Evolutionary conservation across 2,888 invertebrate species (phyloP), one percentile per base, ranked within the genome.

Genomic region (Eristalinus aeneus): DNA sequence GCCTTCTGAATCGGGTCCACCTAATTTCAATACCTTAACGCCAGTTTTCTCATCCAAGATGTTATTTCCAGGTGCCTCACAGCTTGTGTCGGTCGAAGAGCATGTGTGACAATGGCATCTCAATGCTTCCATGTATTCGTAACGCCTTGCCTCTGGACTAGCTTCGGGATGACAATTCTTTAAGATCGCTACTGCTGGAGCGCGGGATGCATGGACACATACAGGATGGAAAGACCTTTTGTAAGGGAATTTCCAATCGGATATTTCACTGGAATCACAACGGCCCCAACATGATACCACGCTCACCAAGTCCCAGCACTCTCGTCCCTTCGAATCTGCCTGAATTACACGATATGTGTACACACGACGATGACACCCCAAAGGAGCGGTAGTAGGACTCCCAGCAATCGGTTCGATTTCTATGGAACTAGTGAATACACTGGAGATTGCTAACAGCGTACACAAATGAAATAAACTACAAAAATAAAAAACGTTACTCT

Each of bases 201-300:
- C 94, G 2, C 96, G 93, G 0, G 95, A 95, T 0, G 95, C 95
- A 91, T 97, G 97, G 58, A 96, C 95, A 92, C 97, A 98, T 0
- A 97, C 97, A 0, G 97, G 97, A 91, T 98, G 97, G 89, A 95
- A 95, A 0, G 97, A 96, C 86, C 96, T 95, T 91, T 97, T 97
- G 93, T 95, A 97, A 0, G 97, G 97, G 90, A 97, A 97, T 91
- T 96, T 95, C 96, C 97, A 97, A 92, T 97, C 97, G 0, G 97
- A 95, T 91, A 97, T 97, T 94, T 97, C 97, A 90, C 96, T 96
- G 0, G 97, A 96, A 91, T 97, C 96, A 90, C 97, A 97, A 67
- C 96, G 93, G 20, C 97, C 97, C 94, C 96, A 96, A 90, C 97
- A 97, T 0, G 96, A 95, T 90, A 95, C 94, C 0, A 97, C 96